Evolutionary conservation across 2,888 invertebrate genomes (phyloP).

Genomic region (Ennomos quercinarius): DNA sequence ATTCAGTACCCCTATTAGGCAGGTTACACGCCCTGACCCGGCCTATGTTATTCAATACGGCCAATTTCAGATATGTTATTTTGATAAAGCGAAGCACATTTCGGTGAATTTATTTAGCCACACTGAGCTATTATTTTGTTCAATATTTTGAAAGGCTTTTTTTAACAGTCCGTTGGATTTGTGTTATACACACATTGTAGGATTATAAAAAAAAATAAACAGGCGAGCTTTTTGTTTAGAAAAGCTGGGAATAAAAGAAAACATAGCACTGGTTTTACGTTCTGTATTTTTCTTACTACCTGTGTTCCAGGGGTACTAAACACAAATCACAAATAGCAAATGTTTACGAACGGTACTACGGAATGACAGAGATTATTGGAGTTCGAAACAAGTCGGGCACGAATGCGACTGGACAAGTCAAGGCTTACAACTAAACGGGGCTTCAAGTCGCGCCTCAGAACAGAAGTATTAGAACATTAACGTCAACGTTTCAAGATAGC

Average conservation of each 20-base stretch:
- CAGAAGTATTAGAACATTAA: slow-evolving; percentile 33
- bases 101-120: slow-evolving; percentile 12
- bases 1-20: slow-evolving; percentile 42
- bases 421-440: slow-evolving; percentile 38
- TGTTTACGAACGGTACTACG: slow-evolving; percentile 14
- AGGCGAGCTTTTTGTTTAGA: too few relatives aligned
- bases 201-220: background rate
- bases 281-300: background rate
- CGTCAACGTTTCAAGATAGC: slow-evolving; percentile 36
- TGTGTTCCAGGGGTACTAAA: slow-evolving; percentile 6
- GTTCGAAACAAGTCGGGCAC: slow-evolving; percentile 21
- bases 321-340: too few relatives aligned
- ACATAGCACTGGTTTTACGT: too few relatives aligned
- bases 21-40: slow-evolving; percentile 29
- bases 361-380: slow-evolving; percentile 28
- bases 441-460: slow-evolving; percentile 27
- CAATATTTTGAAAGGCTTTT: background rate
- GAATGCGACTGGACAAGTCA: slow-evolving; percentile 23
- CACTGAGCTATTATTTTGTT: background rate
- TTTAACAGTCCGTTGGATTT: background rate
- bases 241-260: too few relatives aligned
- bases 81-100: slow-evolving; percentile 23
- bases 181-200: background rate
- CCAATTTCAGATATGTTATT: slow-evolving; percentile 40
- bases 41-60: slow-evolving; percentile 30